Percentiles rank a stretch among this genome's conserved stretches.
Conservation (phyloP, 2,888 invertebrate genomes). For the Mesorhabditis belari region DNA sequence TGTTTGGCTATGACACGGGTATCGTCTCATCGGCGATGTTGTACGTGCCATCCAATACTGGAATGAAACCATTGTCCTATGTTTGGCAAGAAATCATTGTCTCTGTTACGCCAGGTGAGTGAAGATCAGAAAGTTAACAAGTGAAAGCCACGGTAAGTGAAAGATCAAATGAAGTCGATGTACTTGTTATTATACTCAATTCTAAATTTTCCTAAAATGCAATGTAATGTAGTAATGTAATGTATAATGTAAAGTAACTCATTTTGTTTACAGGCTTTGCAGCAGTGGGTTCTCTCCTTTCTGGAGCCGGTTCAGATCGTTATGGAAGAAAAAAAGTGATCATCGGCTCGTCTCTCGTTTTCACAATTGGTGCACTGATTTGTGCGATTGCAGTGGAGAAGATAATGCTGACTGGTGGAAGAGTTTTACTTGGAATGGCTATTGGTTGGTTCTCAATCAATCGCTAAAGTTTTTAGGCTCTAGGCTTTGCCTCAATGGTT, state of each 20-base stretch:
- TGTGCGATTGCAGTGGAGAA: slow-evolving; percentile 34
- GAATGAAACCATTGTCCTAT: slow-evolving; percentile 32
- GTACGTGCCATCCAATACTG: slow-evolving; percentile 26
- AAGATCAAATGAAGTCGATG: too few species aligned
- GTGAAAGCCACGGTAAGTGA: background rate
- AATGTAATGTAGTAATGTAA: too few species aligned
- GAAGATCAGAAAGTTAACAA: background rate
- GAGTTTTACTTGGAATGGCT: slow-evolving; percentile 31
- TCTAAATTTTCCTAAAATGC: background rate
- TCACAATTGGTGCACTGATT: slow-evolving; percentile 57
- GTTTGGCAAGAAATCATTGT: slow-evolving; percentile 48
- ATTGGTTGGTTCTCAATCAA: slow-evolving; percentile 22
- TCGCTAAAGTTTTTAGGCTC: background rate
- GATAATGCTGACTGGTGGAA: slow-evolving; percentile 26
- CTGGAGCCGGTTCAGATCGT: slow-evolving; percentile 57
- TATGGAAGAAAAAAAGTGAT: slow-evolving; percentile 59
- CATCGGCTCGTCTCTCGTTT: slow-evolving; percentile 57
- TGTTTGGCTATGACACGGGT: slow-evolving; percentile 61
- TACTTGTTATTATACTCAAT: background rate
- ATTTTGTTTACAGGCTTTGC: slow-evolving; percentile 28
- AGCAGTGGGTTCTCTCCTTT: slow-evolving; percentile 29
- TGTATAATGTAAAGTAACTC: too few species aligned
- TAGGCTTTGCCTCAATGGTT: slow-evolving; percentile 54
- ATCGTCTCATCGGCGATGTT: slow-evolving; percentile 58
- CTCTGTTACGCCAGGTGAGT: slow-evolving; percentile 32